A percentile compares a stretch with the other conserved stretches of the same genome.
These are phyloP conservation scores for Drosophila kuntzei DNA, from an alignment of 2,888 invertebrate species.

Conservation along the genomic window DNA sequence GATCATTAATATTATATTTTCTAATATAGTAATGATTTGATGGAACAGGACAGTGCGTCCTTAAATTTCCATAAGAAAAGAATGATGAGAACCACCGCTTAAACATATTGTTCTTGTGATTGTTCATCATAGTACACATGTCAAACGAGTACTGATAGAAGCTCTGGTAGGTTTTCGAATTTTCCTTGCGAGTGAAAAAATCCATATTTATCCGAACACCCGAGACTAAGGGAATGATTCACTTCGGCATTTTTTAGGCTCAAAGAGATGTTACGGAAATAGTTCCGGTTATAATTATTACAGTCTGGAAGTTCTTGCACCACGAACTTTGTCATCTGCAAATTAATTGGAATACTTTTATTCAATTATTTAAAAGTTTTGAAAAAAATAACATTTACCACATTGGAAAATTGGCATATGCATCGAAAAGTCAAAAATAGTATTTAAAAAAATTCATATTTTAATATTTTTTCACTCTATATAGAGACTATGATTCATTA, in stretches of 20 bases:
- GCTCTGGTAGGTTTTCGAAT: constrained; percentile 30
- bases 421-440: background rate
- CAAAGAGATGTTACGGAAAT: constrained; percentile 38
- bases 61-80: constrained; percentile 34
- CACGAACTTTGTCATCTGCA: constrained; percentile 32
- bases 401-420: background rate
- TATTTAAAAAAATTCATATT: constrained; percentile 2
- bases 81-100: constrained; percentile 58
- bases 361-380: background rate
- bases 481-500: background rate
- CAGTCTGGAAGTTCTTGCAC: constrained; percentile 29
- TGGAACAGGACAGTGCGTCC: constrained; percentile 9
- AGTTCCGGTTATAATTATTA: constrained; percentile 33
- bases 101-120: constrained; percentile 31
- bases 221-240: constrained; percentile 2
- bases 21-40: constrained; percentile 52
- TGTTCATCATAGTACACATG: constrained; percentile 58
- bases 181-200: constrained; percentile 25
- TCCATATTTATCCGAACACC: constrained; percentile 37
- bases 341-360: constrained; percentile 11
- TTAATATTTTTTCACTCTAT: background rate
- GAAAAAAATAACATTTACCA: constrained; percentile 18
- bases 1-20: constrained; percentile 40
- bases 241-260: constrained; percentile 10
- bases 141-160: constrained; percentile 58